Base-by-base conservation (phyloP, 2,888 invertebrate species). In the Diachrysia chrysitis region DNA sequence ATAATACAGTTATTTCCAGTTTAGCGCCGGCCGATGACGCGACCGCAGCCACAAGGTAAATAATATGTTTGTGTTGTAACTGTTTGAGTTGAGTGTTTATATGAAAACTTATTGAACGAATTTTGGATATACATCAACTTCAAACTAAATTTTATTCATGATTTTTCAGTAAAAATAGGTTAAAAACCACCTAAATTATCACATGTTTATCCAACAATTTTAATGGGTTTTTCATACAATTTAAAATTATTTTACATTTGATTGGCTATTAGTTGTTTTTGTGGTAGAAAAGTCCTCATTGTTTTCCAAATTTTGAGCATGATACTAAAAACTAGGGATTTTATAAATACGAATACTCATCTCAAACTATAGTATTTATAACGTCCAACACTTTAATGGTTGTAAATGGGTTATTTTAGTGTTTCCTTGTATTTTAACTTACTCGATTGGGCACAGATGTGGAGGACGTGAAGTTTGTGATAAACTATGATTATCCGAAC, bases 401-500 rank as follows among this genome's bases (percentile, higher is more conserved):
- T 75, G 58, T 64, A n/a, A n/a, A n/a, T n/a, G 53, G 56, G 7
- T 58, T 42, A 6, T n/a, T 0, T 51, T 1, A 14, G 32, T 21
- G 16, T 16, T 29, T 1, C 25, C 42, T 9, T 46, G 6, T 17
- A 9, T 42, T 46, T 17, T 78, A 73, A 80, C 59, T 42, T 29
- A 21, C 23, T 19, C 14, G 63, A 65, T 83, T 79, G 71, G 76
- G 79, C 82, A 81, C 96, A 99, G 99, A 99, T 97, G 99, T 99
- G 93, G 99, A 99, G 92, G 99, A 99, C 96, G 99, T 99, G 91
- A 99, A 99, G 96, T 99, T 98, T 96, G 99, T 99, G 87, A 99
- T 99, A 96, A 99, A 99, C 96, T 99, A 98, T 96, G 99, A 99
- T 95, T 99, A 99, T 94, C 99, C 99, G 66, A 98, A 98, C 90